These are phyloP conservation scores for Phrynocephalus forsythii DNA, from an alignment of 2,797 vertebrate genomes.

Conservation along the genomic window DNA sequence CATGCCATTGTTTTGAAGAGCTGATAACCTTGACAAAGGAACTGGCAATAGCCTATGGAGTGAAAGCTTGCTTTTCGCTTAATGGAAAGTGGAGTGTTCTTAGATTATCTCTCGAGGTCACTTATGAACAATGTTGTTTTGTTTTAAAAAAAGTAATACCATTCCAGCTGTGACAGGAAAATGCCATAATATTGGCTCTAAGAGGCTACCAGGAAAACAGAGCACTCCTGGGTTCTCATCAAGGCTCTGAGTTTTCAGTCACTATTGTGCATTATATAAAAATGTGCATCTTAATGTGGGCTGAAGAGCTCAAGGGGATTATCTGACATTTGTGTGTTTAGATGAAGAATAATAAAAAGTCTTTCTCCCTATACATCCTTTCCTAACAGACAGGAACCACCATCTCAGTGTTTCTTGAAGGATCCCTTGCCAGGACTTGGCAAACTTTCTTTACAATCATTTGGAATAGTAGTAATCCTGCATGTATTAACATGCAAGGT, in stretches of 20 bases:
- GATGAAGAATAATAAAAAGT: neutral
- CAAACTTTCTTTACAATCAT: too few species aligned
- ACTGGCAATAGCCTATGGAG: neutral
- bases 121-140: conserved; percentile 4
- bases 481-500: too few species aligned
- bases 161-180: conserved; percentile 27
- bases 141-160: neutral
- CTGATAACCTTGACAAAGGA: conserved; percentile 35
- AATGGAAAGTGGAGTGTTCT: neutral
- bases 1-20: neutral
- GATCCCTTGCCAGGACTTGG: too few species aligned
- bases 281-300: neutral
- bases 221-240: neutral
- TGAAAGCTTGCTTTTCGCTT: neutral
- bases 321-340: neutral
- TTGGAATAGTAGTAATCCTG: too few species aligned
- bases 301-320: neutral
- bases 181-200: conserved; percentile 13
- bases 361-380: neutral
- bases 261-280: neutral
- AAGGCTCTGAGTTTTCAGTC: neutral
- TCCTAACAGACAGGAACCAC: too few species aligned
- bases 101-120: conserved; percentile 10
- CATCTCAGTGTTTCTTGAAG: too few species aligned
- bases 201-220: neutral